Percentiles rank a stretch among this genome's conserved stretches.
Evolutionary conservation across 2,888 invertebrate species (phyloP).

Genomic region (Stramonita haemastoma): DNA sequence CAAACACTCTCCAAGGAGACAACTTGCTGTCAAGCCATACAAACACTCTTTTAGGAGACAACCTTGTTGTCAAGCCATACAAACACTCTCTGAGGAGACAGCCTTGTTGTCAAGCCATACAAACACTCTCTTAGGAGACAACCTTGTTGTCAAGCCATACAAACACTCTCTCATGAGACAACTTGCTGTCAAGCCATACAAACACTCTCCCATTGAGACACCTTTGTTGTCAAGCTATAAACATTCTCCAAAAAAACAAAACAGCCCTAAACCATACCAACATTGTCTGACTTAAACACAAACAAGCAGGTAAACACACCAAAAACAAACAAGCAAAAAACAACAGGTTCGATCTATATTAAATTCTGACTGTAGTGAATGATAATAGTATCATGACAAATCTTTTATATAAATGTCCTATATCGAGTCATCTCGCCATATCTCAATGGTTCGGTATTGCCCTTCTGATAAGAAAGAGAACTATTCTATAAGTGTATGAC

Average conservation of each 20-base stretch:
- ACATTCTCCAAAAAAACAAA: no score
- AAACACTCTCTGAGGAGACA: background rate
- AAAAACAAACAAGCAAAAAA: background rate
- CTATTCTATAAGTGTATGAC: no score
- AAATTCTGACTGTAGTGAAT: background rate
- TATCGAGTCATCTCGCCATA: no score
- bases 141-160: background rate
- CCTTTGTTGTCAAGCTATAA: no score
- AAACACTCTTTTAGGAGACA: background rate
- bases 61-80: background rate
- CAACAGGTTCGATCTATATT: background rate
- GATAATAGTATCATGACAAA: background rate
- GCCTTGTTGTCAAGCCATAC: background rate
- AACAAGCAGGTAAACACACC: no score
- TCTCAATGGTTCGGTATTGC: no score
- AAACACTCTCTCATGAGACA: background rate
- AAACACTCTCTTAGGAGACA: background rate
- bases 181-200: background rate
- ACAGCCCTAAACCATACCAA: no score
- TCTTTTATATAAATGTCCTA: no score
- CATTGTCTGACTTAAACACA: no score
- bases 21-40: background rate
- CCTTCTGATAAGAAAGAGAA: no score
- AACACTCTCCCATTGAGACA: background rate
- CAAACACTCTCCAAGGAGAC: no score